Base-by-base conservation (phyloP, 2,113 vertebrate species). In the Podarcis muralis region DNA sequence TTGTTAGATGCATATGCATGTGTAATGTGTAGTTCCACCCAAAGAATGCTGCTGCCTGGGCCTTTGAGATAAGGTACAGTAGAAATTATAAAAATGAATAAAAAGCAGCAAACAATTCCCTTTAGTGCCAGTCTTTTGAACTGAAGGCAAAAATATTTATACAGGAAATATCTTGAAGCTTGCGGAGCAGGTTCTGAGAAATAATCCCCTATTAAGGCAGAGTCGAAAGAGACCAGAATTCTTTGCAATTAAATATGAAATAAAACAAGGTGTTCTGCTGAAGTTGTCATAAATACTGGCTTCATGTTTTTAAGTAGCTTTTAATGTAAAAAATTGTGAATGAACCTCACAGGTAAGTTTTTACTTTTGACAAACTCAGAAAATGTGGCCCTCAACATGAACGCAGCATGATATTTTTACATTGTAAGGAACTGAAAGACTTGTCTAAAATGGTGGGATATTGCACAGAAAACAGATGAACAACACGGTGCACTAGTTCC, bases 211-310 rank as follows among this genome's bases (percentile, higher is more conserved):
- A 1, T 59, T 66, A 91, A 23, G 13, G 23, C 32, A 66, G 77
- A 89, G 77, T 75, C 40, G 76, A 90, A 35, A 35, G 66, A 81
- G 78, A 65, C 43, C 89, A 53, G 15, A 89, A 79, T 77, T 48
- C 3, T n/a, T 59, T 90, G 12, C 0, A 1, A 65, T 4, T 77
- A 13, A 65, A 90, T 75, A 3, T 57, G 68, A 81, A 92, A 90
- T 86, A 6, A 92, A 86, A 65, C 48, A 27, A 89, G 91, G 30
- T 87, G 86, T 92, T 69, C 76, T n/a, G 0, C 3, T 90, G 48
- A 35, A 90, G 27, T 85, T 88, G 43, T 90, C 74, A 85, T 79
- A 94, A 94, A 93, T 83, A 93, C 59, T 62, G 16, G 88, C 57
- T 74, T 5, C 71, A 89, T 0, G 0, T 12, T 91, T 92, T 69